Conservation (phyloP, 2,797 vertebrate species). For the Alcedo atthis region DNA sequence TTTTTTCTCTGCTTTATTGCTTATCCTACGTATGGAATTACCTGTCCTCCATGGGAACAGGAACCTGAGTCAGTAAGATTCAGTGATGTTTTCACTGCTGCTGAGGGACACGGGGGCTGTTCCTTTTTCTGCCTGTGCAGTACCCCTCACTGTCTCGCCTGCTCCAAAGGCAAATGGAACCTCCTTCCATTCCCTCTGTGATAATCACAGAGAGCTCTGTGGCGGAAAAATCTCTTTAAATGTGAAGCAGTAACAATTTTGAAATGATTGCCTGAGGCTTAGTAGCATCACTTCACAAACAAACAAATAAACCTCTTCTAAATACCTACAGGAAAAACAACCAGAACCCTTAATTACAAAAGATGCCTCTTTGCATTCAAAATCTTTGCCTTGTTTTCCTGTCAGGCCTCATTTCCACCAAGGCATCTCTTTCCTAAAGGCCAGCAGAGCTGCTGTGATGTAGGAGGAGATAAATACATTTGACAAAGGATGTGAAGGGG, state of each 20-base stretch:
- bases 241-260: slow-evolving; percentile 9
- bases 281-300: background rate
- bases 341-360: slow-evolving; percentile 28
- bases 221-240: background rate
- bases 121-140: background rate
- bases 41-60: background rate
- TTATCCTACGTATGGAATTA: background rate
- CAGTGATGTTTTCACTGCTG: background rate
- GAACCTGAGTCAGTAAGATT: background rate
- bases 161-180: background rate
- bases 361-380: slow-evolving; percentile 7
- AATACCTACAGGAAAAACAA: slow-evolving; percentile 26
- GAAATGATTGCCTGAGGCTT: slow-evolving; percentile 26
- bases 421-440: slow-evolving; percentile 20
- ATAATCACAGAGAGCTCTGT: background rate
- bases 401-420: slow-evolving; percentile 45
- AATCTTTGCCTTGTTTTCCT: slow-evolving; percentile 48
- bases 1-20: background rate
- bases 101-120: background rate
- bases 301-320: background rate
- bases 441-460: background rate
- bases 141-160: background rate
- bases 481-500: slow-evolving; percentile 74
- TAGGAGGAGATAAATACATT: slow-evolving; percentile 67
- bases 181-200: background rate